Evolutionary conservation across 2,113 vertebrate genomes (phyloP).

Genomic region (Euleptes europaea): DNA sequence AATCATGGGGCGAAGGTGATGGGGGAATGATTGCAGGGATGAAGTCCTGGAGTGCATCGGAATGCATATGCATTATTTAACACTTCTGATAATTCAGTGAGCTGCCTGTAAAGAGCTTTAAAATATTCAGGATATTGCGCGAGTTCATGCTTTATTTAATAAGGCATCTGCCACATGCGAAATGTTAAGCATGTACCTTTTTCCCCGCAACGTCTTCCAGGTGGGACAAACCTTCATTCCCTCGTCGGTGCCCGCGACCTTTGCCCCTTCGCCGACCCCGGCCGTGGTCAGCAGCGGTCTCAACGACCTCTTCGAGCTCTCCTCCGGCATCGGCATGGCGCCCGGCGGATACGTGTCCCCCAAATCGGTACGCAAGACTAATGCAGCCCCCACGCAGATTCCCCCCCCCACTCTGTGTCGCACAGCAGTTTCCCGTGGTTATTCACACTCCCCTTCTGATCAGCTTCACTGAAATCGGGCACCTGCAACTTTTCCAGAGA

Average conservation of each 20-base stretch:
- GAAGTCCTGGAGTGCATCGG: slow-evolving; percentile 45
- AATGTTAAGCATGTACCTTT: neutral
- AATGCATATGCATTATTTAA: slow-evolving; percentile 60
- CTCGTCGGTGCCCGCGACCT: slow-evolving; percentile 91
- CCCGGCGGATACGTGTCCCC: slow-evolving; percentile 87
- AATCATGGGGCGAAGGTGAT: slow-evolving; percentile 46
- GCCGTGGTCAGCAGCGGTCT: slow-evolving; percentile 91
- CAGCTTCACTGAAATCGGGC: too few relatives aligned
- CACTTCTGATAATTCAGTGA: slow-evolving; percentile 45
- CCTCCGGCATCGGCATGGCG: slow-evolving; percentile 91
- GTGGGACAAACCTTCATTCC: slow-evolving; percentile 99
- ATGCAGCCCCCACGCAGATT: accelerated
- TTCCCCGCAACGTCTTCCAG: slow-evolving; percentile 68
- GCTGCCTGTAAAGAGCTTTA: slow-evolving; percentile 40
- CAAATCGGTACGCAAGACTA: slow-evolving; percentile 86
- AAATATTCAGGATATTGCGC: slow-evolving; percentile 57
- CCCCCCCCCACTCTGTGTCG: too few relatives aligned
- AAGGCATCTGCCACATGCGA: neutral
- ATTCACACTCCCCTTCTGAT: too few relatives aligned
- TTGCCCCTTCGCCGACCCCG: slow-evolving; percentile 95
- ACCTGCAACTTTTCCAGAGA: too few relatives aligned
- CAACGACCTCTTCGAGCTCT: slow-evolving; percentile 96
- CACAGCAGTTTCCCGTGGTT: neutral
- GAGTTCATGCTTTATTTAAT: slow-evolving; percentile 37
- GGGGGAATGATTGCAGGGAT: slow-evolving; percentile 29